Conservation (phyloP, 1,140 invertebrate species). For the Paraescarpia echinospica region DNA sequence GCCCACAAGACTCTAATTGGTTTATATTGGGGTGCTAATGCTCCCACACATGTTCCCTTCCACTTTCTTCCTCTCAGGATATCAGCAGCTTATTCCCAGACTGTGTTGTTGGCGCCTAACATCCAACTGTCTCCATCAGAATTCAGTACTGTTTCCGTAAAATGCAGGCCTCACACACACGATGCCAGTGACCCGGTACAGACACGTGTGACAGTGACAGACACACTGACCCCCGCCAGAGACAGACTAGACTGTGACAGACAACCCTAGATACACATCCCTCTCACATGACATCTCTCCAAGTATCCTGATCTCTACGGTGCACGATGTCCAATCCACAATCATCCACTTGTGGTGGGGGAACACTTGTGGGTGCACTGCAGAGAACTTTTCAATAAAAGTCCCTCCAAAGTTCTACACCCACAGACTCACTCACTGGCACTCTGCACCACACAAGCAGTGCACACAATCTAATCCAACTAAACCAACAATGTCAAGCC, state of each 20-base stretch:
- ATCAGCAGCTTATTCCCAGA: neutral
- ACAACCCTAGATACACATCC: neutral
- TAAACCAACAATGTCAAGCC: constrained; percentile 5
- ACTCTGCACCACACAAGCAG: neutral
- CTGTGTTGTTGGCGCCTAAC: neutral
- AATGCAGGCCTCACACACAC: neutral
- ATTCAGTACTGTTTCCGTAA: neutral
- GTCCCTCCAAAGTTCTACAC: neutral
- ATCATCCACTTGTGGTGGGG: neutral
- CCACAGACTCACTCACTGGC: neutral
- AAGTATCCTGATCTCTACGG: neutral
- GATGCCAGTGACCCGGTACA: neutral
- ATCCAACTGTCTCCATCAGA: neutral
- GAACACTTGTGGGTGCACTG: neutral
- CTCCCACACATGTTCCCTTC: neutral
- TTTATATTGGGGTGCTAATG: neutral
- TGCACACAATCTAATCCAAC: constrained; percentile 1
- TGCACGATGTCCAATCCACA: neutral
- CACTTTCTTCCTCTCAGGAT: neutral
- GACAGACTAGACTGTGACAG: neutral
- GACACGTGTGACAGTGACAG: neutral
- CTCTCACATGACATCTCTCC: neutral
- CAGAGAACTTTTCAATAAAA: neutral
- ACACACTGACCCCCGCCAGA: neutral
- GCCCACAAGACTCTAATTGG: neutral